Percentiles rank a stretch among this genome's conserved stretches.
phyloP scores from a whole-genome alignment of 2,113 vertebrate species.

The Conger conger region DNA sequence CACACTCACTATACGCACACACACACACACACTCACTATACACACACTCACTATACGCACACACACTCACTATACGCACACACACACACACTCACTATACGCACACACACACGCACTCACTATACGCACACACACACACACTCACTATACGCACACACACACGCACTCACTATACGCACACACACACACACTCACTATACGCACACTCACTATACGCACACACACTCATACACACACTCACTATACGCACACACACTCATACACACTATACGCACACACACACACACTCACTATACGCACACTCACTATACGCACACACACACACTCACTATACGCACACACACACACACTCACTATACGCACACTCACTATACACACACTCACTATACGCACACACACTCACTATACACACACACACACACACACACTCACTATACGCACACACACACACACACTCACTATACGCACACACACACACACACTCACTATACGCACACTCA shows the following conservation, averaged over 20 bases:
- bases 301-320: conserved; percentile 13
- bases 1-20: background rate
- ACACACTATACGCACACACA: background rate
- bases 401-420: background rate
- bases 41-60: conserved; percentile 19
- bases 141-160: background rate
- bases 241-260: background rate
- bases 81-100: background rate
- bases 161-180: conserved; percentile 22
- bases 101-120: background rate
- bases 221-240: background rate
- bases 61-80: too few relatives aligned
- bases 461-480: too few relatives aligned
- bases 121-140: background rate
- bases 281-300: background rate
- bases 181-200: too few relatives aligned
- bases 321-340: too few relatives aligned
- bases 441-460: too few relatives aligned
- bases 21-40: background rate
- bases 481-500: background rate
- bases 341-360: background rate
- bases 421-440: conserved; percentile 16
- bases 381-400: background rate
- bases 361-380: background rate
- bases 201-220: too few relatives aligned